These are phyloP conservation scores for Aricia agestis DNA, from an alignment of 1,140 invertebrate genomes.

Conservation along the genomic window DNA sequence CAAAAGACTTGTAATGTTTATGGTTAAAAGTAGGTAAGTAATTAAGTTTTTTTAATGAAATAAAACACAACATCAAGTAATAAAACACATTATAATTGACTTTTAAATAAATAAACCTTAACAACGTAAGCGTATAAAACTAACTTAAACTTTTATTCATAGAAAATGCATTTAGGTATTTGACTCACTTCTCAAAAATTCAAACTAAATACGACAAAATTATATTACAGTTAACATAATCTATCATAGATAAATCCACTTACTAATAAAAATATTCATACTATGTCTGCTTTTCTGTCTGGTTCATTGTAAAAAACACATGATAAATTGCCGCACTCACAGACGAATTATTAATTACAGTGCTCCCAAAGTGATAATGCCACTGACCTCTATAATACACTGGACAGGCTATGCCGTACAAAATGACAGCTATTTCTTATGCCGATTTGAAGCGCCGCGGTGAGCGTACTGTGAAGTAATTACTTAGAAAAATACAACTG, in stretches of 20 bases:
- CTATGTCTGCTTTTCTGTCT: not conserved
- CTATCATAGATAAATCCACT: not conserved
- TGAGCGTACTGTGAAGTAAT: no score
- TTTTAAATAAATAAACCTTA: slow-evolving; percentile 73
- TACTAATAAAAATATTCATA: not conserved
- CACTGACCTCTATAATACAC: no score
- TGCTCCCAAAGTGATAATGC: no score
- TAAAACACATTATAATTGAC: slow-evolving; percentile 74
- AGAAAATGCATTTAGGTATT: slow-evolving; percentile 47
- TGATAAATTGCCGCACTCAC: no score
- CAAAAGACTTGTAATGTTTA: no score
- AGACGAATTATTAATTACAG: no score
- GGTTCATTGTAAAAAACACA: no score
- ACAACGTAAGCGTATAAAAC: slow-evolving; percentile 66
- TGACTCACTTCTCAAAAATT: slow-evolving; percentile 16
- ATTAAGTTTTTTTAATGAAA: slow-evolving; percentile 16
- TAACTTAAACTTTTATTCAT: slow-evolving; percentile 50
- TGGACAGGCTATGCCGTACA: no score
- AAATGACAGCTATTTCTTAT: no score
- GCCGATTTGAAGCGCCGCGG: no score
- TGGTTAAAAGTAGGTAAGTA: no score
- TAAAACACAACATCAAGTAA: slow-evolving; percentile 53
- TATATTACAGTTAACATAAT: slow-evolving; percentile 12
- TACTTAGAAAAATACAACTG: no score
- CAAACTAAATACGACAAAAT: slow-evolving; percentile 11